phyloP scores from a whole-genome alignment of 2,113 vertebrate species.

The Xiphias gladius region DNA sequence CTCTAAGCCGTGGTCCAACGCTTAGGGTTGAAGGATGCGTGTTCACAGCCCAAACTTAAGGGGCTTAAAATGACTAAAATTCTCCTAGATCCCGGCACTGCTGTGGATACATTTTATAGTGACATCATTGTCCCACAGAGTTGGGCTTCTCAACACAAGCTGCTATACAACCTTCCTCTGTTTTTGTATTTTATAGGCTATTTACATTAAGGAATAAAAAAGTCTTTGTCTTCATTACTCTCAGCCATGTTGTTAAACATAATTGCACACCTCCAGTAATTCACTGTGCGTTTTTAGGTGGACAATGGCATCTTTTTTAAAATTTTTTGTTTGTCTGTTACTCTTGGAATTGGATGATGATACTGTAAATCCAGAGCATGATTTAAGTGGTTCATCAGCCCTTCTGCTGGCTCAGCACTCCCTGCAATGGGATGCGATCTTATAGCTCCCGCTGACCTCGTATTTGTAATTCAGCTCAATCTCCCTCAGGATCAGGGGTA shows the following conservation, averaged over 20 bases:
- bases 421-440: conserved; percentile 15
- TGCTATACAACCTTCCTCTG: conserved; percentile 75
- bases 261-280: conserved; percentile 50
- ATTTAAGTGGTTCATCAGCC: conserved; percentile 60
- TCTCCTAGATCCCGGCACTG: conserved; percentile 74
- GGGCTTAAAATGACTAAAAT: conserved; percentile 74
- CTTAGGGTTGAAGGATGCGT: conserved; percentile 72
- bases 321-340: conserved; percentile 47
- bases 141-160: conserved; percentile 70
- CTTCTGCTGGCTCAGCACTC: conserved; percentile 56
- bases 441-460: conserved; percentile 33
- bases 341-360: conserved; percentile 57
- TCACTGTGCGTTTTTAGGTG: conserved; percentile 51
- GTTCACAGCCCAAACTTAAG: conserved; percentile 70
- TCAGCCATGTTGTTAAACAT: conserved; percentile 60
- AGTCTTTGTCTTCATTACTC: conserved; percentile 65
- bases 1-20: conserved; percentile 58
- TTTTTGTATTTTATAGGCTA: conserved; percentile 73
- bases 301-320: conserved; percentile 41
- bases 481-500: conserved; percentile 66
- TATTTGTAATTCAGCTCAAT: conserved; percentile 45
- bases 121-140: conserved; percentile 85
- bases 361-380: conserved; percentile 59
- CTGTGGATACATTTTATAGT: conserved; percentile 82
- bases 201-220: conserved; percentile 81